phyloP scores from a whole-genome alignment of 1,140 invertebrate genomes.

The Mya arenaria region DNA sequence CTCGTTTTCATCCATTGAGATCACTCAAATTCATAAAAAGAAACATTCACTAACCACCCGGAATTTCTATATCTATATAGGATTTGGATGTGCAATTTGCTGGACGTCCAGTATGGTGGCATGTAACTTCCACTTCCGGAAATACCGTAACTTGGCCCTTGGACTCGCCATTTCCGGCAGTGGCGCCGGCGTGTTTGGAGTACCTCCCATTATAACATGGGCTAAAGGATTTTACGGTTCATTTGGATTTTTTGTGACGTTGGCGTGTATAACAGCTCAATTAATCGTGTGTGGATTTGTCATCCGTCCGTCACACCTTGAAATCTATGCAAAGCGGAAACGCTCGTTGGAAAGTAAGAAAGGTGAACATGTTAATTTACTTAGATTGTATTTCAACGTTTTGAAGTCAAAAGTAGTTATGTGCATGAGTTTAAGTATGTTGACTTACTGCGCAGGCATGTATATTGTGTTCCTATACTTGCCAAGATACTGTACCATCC shows the following conservation, averaged over 20 bases:
- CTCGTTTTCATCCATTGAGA: too few species aligned
- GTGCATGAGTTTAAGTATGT: slow-evolving; percentile 19
- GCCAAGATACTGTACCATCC: slow-evolving; percentile 11
- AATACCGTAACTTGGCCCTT: slow-evolving; percentile 14
- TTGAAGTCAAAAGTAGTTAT: background rate
- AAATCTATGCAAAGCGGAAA: background rate
- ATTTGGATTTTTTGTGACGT: slow-evolving; percentile 22
- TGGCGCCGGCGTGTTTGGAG: slow-evolving; percentile 16
- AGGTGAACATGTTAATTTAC: background rate
- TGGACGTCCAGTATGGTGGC: slow-evolving; percentile 38
- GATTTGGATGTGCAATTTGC: slow-evolving; percentile 15
- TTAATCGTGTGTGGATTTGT: slow-evolving; percentile 21
- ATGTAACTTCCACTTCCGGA: slow-evolving; percentile 28
- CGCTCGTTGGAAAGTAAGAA: background rate
- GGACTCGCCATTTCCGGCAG: slow-evolving; percentile 7
- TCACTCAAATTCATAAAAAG: too few species aligned
- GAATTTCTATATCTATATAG: too few species aligned
- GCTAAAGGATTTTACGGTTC: background rate
- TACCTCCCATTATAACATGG: slow-evolving; percentile 16
- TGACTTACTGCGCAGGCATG: slow-evolving; percentile 3
- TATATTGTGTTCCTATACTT: slow-evolving; percentile 25
- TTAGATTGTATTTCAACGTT: background rate
- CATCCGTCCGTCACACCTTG: background rate
- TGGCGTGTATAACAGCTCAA: slow-evolving; percentile 10
- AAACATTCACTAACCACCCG: too few species aligned